Percentiles rank a stretch among this genome's conserved stretches.
These are phyloP conservation scores for Argynnis bischoffii DNA, from an alignment of 2,888 invertebrate species.

Conservation along the genomic window DNA sequence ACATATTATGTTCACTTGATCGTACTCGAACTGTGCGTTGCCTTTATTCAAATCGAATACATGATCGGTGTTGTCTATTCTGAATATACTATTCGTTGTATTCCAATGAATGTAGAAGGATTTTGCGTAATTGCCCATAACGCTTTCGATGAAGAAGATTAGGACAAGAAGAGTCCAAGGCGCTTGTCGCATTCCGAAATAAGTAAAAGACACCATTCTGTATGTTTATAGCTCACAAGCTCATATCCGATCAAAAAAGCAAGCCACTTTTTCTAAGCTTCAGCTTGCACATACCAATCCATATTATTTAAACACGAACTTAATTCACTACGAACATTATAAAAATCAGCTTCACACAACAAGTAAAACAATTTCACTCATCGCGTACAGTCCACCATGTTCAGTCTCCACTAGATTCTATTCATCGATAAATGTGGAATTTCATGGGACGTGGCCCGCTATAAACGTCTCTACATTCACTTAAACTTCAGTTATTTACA, in stretches of 20 bases:
- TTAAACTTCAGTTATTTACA: constrained; percentile 49
- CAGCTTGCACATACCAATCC: constrained; percentile 63
- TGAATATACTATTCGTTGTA: constrained; percentile 95
- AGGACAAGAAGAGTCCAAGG: constrained; percentile 82
- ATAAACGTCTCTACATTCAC: constrained; percentile 60
- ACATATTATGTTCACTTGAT: constrained; percentile 97
- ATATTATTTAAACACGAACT: constrained; percentile 59
- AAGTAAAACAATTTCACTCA: constrained; percentile 67
- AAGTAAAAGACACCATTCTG: constrained; percentile 76
- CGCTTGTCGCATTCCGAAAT: constrained; percentile 73
- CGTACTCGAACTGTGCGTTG: constrained; percentile 95
- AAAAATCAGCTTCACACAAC: constrained; percentile 64
- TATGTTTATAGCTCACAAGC: constrained; percentile 56
- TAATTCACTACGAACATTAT: constrained; percentile 48
- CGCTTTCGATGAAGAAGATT: constrained; percentile 84
- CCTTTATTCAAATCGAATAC: constrained; percentile 97
- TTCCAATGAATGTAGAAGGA: constrained; percentile 95
- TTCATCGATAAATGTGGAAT: constrained; percentile 81
- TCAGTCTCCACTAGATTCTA: constrained; percentile 76
- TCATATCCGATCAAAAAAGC: constrained; percentile 61
- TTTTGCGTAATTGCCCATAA: constrained; percentile 89
- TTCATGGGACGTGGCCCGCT: constrained; percentile 77
- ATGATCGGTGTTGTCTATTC: constrained; percentile 98
- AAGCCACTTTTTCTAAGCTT: constrained; percentile 44
- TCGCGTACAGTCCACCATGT: constrained; percentile 74